Base-by-base conservation (phyloP, 2,113 vertebrate genomes). In the Speoplatyrhinus poulsoni region DNA sequence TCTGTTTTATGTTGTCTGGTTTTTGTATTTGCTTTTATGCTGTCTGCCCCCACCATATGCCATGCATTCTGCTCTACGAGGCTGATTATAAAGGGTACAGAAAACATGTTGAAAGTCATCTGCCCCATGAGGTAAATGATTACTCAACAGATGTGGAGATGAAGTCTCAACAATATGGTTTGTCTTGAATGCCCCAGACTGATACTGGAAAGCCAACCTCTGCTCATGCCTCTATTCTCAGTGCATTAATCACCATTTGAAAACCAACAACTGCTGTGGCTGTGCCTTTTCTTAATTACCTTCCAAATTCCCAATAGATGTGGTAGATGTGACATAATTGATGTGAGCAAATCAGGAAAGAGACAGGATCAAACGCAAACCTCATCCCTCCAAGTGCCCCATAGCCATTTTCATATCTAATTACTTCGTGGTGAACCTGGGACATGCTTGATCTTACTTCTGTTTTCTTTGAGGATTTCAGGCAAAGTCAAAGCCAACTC, bases 261-360 rank as follows among this genome's bases (percentile, higher is more conserved):
- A 26, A 85, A 81, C 82, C 72, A 85, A 87, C 84, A 85, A 80
- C 62, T 10, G 36, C 60, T 33, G 73, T 4, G 2, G 86, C 86
- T 80, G 70, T 62, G 87, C 83, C 91, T 90, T 93, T 93, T 92
- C 93, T 95, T 95, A 95, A 95, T 92, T 86, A 95, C 92, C 92
- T 93, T 64, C 62, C 85, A 90, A 90, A 94, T 93, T 90, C 79
- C 85, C 88, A 75, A 75, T 70, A 81, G 80, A 86, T 68, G 19
- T n/a, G 62, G 72, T 46, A 74, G 82, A 85, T 77, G 70, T 75
- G 52, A 81, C 92, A 94, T 95, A 95, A 95, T 91, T 93, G 94
- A 93, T 70, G 73, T 89, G 92, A 92, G 89, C 88, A 91, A 93
- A 91, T 87, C 91, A 85, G 86, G 89, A 90, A 83, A 80, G 87